Evolutionary conservation across 2,888 invertebrate genomes (phyloP).

Genomic region (Netelia inedita): DNA sequence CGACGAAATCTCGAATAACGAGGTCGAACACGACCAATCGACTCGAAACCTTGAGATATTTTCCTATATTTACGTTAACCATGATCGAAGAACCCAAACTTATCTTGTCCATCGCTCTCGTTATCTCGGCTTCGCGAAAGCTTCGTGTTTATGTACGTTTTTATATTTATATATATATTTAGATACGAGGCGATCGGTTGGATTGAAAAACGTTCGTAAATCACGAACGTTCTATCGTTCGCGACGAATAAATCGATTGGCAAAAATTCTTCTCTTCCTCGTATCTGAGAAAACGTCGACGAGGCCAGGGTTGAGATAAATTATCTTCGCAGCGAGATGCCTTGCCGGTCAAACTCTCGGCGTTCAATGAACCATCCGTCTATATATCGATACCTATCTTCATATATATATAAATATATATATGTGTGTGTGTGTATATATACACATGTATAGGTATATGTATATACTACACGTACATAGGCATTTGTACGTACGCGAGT

Average conservation of each 20-base stretch:
- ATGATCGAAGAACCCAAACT: constrained; percentile 27
- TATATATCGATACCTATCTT: neutral
- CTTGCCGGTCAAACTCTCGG: neutral
- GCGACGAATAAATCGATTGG: constrained; percentile 41
- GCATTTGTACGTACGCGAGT: too few relatives aligned
- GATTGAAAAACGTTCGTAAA: constrained; percentile 43
- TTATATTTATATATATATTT: constrained; percentile 21
- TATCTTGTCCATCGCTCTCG: constrained; percentile 37
- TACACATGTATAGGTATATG: too few relatives aligned
- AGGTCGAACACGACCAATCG: constrained; percentile 6
- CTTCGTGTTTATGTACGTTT: neutral
- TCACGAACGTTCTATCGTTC: neutral
- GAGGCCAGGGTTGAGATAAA: constrained; percentile 18
- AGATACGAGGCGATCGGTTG: neutral
- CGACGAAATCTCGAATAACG: neutral
- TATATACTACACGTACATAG: too few relatives aligned
- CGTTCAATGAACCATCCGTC: constrained; percentile 3
- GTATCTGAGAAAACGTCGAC: constrained; percentile 9
- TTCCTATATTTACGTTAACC: constrained; percentile 25
- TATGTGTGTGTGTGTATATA: too few relatives aligned
- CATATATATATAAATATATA: neutral
- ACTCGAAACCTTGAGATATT: constrained; percentile 41
- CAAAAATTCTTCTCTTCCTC: neutral
- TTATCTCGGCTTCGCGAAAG: constrained; percentile 47
- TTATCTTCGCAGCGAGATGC: neutral